Evolutionary conservation across 2,797 vertebrate species (phyloP), one percentile per base, ranked within the genome.

Genomic region (Fistularia commersonii): DNA sequence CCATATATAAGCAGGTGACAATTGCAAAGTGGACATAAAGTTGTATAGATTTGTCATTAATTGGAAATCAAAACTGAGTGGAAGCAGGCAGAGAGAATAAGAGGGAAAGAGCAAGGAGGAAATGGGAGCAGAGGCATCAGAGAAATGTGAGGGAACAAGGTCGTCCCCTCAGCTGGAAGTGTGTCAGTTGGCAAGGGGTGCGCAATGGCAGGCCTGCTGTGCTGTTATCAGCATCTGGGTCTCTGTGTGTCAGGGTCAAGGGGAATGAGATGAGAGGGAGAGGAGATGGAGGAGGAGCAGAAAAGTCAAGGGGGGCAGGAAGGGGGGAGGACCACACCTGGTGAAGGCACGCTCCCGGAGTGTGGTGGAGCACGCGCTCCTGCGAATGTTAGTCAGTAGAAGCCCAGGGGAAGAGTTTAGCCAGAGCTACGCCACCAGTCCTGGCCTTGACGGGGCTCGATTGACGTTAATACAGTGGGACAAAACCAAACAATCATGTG

Each of bases 261-360:
- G 82, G 80, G 66, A 88, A 51, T 9, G 7, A 86, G 85, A 90
- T 86, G 84, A 85, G 83, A 79, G 73, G 66, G 36, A 61, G 50
- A 55, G 44, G 45, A 41, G 13, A 23, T 23, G 52, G 47, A 11
- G 45, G 42, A 44, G 54, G 55, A 35, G 39, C 1, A 5, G 40
- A 8, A 37, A 45, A 15, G 53, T 54, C 5, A 57, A 2, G 66
- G 35, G 41, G 63, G 54, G 66, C 23, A 23, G 8, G 5, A 47
- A 34, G 39, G 54, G 54, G 52, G 74, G 69, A 67, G 76, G 83
- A 87, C 87, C 77, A 73, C 87, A 89, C 87, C 84, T 83, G 83
- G 74, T 64, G 82, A 61, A 76, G 87, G 84, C 93, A 91, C 90
- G 87, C 92, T 94, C 86, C 87, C 57, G 88, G 90, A 83, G 84